Conservation (phyloP, 1,140 invertebrate genomes). For the Zaprionus lachaisei region DNA sequence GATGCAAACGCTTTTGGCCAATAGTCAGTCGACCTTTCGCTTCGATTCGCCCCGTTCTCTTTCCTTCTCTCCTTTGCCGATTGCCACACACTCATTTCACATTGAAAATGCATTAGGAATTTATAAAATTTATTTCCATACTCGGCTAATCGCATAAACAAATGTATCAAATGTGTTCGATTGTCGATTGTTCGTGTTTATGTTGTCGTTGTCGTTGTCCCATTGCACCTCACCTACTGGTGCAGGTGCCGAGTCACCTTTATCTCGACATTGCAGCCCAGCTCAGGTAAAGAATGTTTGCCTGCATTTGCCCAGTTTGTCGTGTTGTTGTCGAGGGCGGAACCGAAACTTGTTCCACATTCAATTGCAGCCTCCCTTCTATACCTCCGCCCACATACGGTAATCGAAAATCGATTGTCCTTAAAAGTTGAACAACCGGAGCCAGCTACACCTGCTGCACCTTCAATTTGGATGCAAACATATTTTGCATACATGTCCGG, state of each 20-base stretch:
- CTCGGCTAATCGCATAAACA: conserved; percentile 34
- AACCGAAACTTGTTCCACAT: conserved; percentile 18
- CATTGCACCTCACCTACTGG: conserved; percentile 14
- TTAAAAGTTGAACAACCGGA: conserved; percentile 46
- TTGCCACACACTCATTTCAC: conserved; percentile 10
- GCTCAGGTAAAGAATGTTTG: conserved; percentile 41
- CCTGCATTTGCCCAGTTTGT: conserved; percentile 20
- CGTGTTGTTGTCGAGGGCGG: conserved; percentile 17
- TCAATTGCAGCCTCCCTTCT: conserved; percentile 41
- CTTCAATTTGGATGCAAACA: conserved; percentile 49
- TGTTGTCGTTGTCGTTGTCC: conserved; percentile 11
- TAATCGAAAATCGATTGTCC: conserved; percentile 71
- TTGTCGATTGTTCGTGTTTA: conserved; percentile 4
- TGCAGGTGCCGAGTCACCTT: conserved; percentile 38
- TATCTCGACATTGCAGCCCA: conserved; percentile 43
- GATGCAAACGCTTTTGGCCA: conserved; percentile 51
- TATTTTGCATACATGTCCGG: conserved; percentile 47
- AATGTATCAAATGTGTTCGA: conserved; percentile 44
- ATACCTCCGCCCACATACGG: conserved; percentile 9
- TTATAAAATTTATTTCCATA: conserved; percentile 42
- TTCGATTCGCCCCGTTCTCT: conserved; percentile 1
- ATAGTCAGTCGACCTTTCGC: conserved; percentile 56
- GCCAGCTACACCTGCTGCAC: neutral
- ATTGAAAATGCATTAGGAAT: conserved; percentile 55
- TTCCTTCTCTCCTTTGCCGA: neutral